Evolutionary conservation across 2,888 invertebrate species (phyloP).

Genomic region (Nomada ferruginata): DNA sequence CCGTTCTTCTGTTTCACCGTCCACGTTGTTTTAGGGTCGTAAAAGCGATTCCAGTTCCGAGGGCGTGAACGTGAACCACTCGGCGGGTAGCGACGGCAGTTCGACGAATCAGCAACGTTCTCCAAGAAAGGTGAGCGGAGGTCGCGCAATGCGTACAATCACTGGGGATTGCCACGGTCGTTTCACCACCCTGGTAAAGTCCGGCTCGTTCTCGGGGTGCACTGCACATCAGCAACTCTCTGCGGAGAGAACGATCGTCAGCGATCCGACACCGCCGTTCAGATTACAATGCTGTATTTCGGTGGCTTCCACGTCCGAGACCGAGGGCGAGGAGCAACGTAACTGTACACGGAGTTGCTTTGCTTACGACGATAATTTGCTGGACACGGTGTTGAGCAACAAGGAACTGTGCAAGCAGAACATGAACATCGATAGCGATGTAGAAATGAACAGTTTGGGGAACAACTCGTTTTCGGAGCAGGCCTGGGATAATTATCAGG

Average conservation of each 20-base stretch:
- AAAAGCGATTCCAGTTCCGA: constrained; percentile 87
- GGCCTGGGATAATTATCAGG: constrained; percentile 98
- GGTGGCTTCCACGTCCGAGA: constrained; percentile 83
- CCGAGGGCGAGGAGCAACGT: constrained; percentile 78
- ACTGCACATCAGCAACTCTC: constrained; percentile 84
- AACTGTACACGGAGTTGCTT: constrained; percentile 68
- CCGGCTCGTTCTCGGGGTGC: constrained; percentile 90
- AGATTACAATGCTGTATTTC: constrained; percentile 78
- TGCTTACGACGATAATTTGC: constrained; percentile 73
- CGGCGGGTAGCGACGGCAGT: constrained; percentile 81
- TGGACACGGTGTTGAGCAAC: constrained; percentile 71
- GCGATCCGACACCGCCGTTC: constrained; percentile 87
- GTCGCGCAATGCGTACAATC: constrained; percentile 69
- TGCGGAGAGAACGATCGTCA: constrained; percentile 86
- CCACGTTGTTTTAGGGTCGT: constrained; percentile 79
- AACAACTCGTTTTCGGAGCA: constrained; percentile 94
- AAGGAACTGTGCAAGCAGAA: constrained; percentile 74
- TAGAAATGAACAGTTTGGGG: constrained; percentile 85
- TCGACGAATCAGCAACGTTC: constrained; percentile 83
- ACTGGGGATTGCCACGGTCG: constrained; percentile 78
- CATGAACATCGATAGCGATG: constrained; percentile 87
- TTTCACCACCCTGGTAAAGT: constrained; percentile 87
- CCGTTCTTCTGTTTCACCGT: neutral
- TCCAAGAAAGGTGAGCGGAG: constrained; percentile 68
- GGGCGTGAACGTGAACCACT: constrained; percentile 79